Conservation (phyloP, 2,113 vertebrate genomes). For the Leiothrix lutea region DNA sequence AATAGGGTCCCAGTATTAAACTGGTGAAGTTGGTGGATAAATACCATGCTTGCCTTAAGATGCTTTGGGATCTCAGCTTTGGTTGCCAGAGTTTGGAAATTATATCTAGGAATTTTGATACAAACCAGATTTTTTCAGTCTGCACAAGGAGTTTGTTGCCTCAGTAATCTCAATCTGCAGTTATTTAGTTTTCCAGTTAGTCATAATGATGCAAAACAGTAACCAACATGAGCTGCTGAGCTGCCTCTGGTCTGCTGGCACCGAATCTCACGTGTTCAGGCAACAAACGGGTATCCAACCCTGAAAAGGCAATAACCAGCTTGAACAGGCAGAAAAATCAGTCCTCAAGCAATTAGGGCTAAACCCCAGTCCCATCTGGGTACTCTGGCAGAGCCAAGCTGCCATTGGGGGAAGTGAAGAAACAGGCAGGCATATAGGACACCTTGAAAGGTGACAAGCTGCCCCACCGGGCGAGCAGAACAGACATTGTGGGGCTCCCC, state of each 20-base stretch:
- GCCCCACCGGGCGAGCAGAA: rapidly evolving
- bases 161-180: not conserved
- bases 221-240: not conserved
- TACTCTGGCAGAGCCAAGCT: not conserved
- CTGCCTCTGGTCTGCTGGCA: not conserved
- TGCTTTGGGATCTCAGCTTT: not conserved
- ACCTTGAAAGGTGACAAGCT: not conserved
- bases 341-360: not conserved
- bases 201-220: not conserved
- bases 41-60: not conserved
- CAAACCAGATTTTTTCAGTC: not conserved
- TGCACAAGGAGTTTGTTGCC: not conserved
- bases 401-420: not conserved
- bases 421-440: not conserved
- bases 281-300: not conserved
- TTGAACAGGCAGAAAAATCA: not conserved
- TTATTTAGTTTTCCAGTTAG: not conserved
- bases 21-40: not conserved
- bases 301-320: not conserved
- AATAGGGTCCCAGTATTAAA: not conserved
- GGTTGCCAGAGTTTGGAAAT: not conserved
- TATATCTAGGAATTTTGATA: not conserved
- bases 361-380: not conserved
- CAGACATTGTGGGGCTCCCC: rapidly evolving
- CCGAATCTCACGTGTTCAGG: not conserved